Percentiles rank a stretch among this genome's conserved stretches.
These are phyloP conservation scores for Epinephelus fuscoguttatus DNA, from an alignment of 2,113 vertebrate species.

Conservation along the genomic window DNA sequence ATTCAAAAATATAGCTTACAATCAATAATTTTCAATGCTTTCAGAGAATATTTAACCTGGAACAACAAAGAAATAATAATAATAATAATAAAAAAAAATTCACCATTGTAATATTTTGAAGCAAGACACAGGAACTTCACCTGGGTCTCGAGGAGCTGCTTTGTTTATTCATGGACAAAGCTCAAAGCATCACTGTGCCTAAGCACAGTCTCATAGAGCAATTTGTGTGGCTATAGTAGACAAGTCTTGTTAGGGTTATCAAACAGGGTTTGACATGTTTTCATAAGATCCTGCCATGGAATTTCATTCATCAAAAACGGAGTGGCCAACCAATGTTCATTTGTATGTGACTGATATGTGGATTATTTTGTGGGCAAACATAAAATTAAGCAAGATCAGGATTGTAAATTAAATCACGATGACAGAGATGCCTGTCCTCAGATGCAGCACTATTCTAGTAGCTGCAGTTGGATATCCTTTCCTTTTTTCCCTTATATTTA, in stretches of 20 bases:
- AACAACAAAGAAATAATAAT: no score
- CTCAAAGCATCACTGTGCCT: neutral
- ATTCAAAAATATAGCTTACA: no score
- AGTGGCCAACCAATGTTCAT: no score
- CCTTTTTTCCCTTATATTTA: slow-evolving; percentile 2
- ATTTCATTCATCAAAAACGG: neutral
- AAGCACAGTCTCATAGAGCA: neutral
- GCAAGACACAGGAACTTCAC: no score
- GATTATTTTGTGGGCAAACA: neutral
- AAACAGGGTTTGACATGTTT: neutral
- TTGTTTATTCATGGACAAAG: neutral
- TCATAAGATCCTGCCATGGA: neutral
- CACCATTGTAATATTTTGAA: no score
- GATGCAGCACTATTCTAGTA: neutral
- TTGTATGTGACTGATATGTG: neutral
- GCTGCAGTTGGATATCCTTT: slow-evolving; percentile 6
- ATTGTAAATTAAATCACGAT: neutral
- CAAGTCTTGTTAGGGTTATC: neutral
- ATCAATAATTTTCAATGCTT: no score
- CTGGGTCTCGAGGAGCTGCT: no score
- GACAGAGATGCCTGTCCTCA: slow-evolving; percentile 1
- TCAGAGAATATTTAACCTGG: no score
- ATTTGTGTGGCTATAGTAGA: neutral
- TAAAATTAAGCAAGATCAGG: neutral
- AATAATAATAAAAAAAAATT: no score